Evolutionary conservation across 2,113 vertebrate genomes (phyloP).

Genomic region (Caloenas nicobarica): DNA sequence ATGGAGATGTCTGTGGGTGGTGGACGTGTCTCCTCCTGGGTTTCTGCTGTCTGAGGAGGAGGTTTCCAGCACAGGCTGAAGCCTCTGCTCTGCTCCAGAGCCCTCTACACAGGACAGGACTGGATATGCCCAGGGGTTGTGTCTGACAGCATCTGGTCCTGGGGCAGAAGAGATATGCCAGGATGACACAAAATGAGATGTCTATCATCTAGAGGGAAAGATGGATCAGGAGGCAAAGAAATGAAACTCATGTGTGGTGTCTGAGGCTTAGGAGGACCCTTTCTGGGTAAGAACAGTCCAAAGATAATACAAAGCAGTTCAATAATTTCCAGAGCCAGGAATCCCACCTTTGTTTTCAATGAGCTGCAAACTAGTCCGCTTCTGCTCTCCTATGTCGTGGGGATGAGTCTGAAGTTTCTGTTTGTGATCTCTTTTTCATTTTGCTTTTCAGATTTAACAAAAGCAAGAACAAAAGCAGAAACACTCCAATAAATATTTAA

Average conservation of each 20-base stretch:
- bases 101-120: background rate
- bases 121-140: background rate
- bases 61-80: background rate
- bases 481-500: background rate
- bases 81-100: background rate
- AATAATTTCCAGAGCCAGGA: background rate
- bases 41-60: background rate
- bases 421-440: background rate
- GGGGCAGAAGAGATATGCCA: background rate
- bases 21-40: rapidly evolving
- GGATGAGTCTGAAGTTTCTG: background rate
- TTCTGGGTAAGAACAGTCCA: background rate
- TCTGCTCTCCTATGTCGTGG: background rate
- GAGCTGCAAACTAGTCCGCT: background rate
- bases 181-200: background rate
- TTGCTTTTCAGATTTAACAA: background rate
- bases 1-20: background rate
- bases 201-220: background rate
- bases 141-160: background rate
- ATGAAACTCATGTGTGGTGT: background rate
- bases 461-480: background rate
- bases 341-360: background rate
- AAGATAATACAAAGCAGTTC: background rate
- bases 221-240: background rate
- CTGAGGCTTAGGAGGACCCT: background rate